Evolutionary conservation across 1,140 invertebrate genomes (phyloP), one percentile per base, ranked within the genome.

Genomic region (Saccostrea glomerata): DNA sequence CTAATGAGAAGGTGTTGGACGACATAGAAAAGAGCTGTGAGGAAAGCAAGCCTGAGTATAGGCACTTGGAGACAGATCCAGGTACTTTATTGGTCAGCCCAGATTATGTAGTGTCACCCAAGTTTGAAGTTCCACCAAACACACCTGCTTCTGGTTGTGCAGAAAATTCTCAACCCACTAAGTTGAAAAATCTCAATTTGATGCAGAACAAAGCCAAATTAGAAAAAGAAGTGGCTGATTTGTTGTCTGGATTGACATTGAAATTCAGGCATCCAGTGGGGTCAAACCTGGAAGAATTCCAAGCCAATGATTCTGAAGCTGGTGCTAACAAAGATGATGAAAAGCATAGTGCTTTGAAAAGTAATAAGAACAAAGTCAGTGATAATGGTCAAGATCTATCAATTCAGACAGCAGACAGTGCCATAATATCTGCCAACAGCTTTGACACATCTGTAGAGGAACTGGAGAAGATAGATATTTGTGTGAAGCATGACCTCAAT

Each of bases 111-210:
- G 12, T 77, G 70, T 36, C 70, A 30, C 70, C 70, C 13, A 77
- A 77, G 25, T 77, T 77, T 77, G 70, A 77, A 77, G 70, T 77
- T 77, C 70, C 70, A 25, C 70, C 70, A 36, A 77, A 77, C 25
- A 77, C 70, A 25, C 70, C 70, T 25, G 66, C 66, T 5, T 77
- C 70, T 77, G 70, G 25, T 30, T 77, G 15, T 77, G 70, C 25
- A 36, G 70, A 77, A 36, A 77, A 15, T 30, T 2, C 30, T 30
- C 70, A 77, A 17, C 25, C 70, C 13, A 1, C 9, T 17, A 77
- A 30, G 70, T 12, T 77, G 30, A 77, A 30, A 25, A 77, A 77
- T 25, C 23, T 77, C 7, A 36, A 77, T 77, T 15, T 15, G 25
- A 77, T 77, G 23, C 70, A 77, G 15, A 77, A 77, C 25, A 77